Base-by-base conservation (phyloP, 1,140 invertebrate species). In the Stegodyphus dumicola region DNA sequence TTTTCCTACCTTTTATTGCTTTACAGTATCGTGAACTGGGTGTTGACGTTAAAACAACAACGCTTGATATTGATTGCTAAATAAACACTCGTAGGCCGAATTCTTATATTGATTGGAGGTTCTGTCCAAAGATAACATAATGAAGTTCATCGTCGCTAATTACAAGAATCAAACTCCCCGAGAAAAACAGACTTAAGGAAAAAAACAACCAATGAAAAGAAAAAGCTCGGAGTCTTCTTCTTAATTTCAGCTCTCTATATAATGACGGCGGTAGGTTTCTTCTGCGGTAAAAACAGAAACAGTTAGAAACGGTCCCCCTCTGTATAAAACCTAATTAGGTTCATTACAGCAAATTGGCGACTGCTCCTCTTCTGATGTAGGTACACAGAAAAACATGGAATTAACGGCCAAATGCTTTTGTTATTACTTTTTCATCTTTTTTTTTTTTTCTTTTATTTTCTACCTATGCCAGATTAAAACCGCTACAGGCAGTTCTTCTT, bases 311-410 rank as follows among this genome's bases (percentile, higher is more conserved):
- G 17, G 17, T 15, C 70, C 56, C 80, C 60, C 64, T 77, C 48
- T 49, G 80, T 75, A 83, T 83, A 83, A 83, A 83, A 83, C 70
- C 51, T 83, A 83, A 83, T 83, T 83, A 83, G 80, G 80, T 83
- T 83, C 80, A 83, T 83, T 83, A 83, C n/a, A 75, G 70, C n/a
- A 83, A 83, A 83, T 83, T 83, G 80, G 80, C 60, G 70, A 74
- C 80, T 83, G 80, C 75, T 74, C 80, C 66, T 49, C 49, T 18
- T 54, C 53, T n/a, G 7, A 51, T 52, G 80, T 65, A 83, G 80
- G 80, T 75, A 83, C 80, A 83, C 71, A 83, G 80, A 83, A 83
- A 83, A 83, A 83, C 71, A 83, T 75, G 71, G 80, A 83, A 83
- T 83, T 83, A 83, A 75, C 71, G 54, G 69, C 56, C 53, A 66